phyloP scores from a whole-genome alignment of 1,140 invertebrate species.

The Megathymus violae region DNA sequence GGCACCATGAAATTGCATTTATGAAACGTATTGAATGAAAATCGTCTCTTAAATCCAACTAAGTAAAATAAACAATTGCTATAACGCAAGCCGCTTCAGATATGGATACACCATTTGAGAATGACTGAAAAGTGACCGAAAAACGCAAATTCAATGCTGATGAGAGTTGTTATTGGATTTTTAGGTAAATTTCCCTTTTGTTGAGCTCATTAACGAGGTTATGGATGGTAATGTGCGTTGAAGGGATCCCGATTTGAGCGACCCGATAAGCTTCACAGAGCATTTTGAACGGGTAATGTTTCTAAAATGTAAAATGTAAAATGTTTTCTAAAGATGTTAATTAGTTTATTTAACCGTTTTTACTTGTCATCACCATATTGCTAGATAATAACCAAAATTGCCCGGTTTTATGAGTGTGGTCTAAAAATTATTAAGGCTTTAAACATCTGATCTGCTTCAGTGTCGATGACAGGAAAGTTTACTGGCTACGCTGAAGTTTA shows the following conservation, averaged over 20 bases:
- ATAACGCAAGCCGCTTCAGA: conserved; percentile 4
- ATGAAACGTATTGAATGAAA: not conserved
- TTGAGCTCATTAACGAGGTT: conserved; percentile 68
- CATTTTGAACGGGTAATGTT: conserved; percentile 51
- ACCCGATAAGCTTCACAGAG: conserved; percentile 50
- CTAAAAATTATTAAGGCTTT: no score
- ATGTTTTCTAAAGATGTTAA: not conserved
- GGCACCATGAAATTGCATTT: not conserved
- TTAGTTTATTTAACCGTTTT: not conserved
- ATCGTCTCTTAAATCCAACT: not conserved
- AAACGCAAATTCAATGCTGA: conserved; percentile 39
- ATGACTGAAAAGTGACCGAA: conserved; percentile 27
- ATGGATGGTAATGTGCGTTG: conserved; percentile 62
- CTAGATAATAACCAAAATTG: no score
- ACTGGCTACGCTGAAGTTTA: no score
- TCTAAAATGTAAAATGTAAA: no score
- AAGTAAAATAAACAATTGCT: conserved; percentile 11
- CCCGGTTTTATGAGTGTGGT: no score
- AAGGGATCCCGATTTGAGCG: conserved; percentile 49
- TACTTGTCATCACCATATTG: no score
- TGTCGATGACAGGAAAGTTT: no score
- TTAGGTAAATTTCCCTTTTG: conserved; percentile 73
- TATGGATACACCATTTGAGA: conserved; percentile 23
- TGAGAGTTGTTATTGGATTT: conserved; percentile 66
- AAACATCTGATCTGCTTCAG: no score